Evolutionary conservation across 2,113 vertebrate genomes (phyloP).

Genomic region (Colossoma macropomum): DNA sequence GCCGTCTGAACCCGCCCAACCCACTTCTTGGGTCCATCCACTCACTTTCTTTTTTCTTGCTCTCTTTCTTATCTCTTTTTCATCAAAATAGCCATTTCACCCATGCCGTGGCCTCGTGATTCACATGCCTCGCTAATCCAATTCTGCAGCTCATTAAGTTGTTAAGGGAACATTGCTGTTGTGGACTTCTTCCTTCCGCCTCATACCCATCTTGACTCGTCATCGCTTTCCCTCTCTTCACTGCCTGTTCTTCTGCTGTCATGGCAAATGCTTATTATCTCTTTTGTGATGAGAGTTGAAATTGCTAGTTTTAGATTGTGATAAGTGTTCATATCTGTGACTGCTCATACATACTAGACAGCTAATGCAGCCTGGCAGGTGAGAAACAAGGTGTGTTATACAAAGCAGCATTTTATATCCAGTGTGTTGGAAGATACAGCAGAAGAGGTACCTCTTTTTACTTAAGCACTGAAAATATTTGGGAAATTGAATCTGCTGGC

Average conservation of each 20-base stretch:
- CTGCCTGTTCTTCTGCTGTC: neutral
- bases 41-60: neutral
- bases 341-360: neutral
- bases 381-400: neutral
- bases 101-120: slow-evolving; percentile 59
- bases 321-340: too few relatives aligned
- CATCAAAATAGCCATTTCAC: neutral
- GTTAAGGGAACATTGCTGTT: slow-evolving; percentile 53
- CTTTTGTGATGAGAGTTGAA: neutral
- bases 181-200: neutral
- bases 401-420: neutral
- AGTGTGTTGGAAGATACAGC: neutral
- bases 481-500: neutral
- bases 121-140: slow-evolving; percentile 73
- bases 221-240: neutral
- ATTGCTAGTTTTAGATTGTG: neutral
- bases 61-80: neutral
- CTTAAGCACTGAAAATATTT: neutral
- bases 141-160: slow-evolving; percentile 66
- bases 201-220: neutral
- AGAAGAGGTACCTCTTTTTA: neutral
- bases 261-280: neutral
- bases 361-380: neutral
- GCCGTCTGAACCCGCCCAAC: neutral
- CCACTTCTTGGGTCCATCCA: slow-evolving; percentile 7